Conservation (phyloP, 1,140 invertebrate genomes). For the Aradophagus sp. region DNA sequence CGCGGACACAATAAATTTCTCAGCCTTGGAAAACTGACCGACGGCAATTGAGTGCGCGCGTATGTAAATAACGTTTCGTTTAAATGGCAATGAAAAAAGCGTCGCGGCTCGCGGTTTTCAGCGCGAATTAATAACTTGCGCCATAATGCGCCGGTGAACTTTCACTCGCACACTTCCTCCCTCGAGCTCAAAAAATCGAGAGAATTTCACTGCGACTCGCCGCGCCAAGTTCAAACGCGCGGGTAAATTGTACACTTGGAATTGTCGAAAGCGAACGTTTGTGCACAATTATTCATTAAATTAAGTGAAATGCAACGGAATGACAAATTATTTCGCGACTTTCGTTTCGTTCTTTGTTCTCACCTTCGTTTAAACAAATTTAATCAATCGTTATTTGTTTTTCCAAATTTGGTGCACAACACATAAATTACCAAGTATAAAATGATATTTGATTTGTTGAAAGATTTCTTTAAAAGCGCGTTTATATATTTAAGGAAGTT, state of each 20-base stretch:
- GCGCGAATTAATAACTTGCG: conserved; percentile 33
- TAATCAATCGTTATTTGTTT: no score
- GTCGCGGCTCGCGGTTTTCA: background rate
- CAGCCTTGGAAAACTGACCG: conserved; percentile 1
- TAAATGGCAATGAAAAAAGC: background rate
- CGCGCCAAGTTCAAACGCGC: conserved; percentile 33
- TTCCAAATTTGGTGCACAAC: no score
- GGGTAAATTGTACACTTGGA: conserved; percentile 19
- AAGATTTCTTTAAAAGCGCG: no score
- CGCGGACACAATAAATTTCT: conserved; percentile 10
- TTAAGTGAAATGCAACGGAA: no score
- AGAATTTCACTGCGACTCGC: conserved; percentile 27
- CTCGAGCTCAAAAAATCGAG: conserved; percentile 32
- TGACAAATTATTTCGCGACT: no score
- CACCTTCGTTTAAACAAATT: no score
- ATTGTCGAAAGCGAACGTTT: no score
- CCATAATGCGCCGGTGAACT: conserved; percentile 28
- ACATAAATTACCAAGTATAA: no score
- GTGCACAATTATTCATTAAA: no score
- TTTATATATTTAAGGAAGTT: no score
- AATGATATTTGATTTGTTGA: no score
- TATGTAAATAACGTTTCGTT: conserved; percentile 10
- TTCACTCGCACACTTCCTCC: conserved; percentile 49
- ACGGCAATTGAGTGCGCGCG: background rate
- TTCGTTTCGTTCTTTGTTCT: no score